Evolutionary conservation across 2,888 invertebrate species (phyloP), one percentile per base, ranked within the genome.

Genomic region (Agonopterix subpropinquella): DNA sequence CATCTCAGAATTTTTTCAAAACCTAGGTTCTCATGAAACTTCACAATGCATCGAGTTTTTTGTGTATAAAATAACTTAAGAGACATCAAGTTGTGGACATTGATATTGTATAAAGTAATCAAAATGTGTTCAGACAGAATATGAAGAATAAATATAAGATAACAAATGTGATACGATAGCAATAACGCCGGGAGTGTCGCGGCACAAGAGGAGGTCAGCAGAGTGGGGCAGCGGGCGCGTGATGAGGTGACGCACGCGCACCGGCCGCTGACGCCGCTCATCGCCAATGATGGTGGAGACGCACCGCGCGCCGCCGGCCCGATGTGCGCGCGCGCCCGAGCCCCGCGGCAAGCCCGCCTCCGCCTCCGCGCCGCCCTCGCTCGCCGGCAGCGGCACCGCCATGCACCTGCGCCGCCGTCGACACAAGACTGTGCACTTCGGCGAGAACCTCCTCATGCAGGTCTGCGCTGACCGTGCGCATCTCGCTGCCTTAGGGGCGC

Each of bases 401-500:
- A 87, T 92, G 71, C 92, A 91, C 62, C 84, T 92, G 53, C 92
- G 93, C 48, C 90, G 94, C 51, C 90, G 93, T 49, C 90, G 94
- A 52, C 93, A 94, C 82, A 94, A 94, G 80, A 94, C 94, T 46
- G 94, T 94, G 47, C 94, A 94, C 78, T 94, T 94, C 71, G 94
- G 94, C 52, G 94, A 94, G 71, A 94, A 93, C 75, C 89, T 94
- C 35, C 77, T 93, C 59, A 90, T 93, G 77, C 93, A 93, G 77
- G 93, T 93, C 47, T 93, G 92, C 77, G 92, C 93, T 56, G 93
- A 93, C 77, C 91, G 93, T 50, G 92, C 88, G 11, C 88, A 89
- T 61, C 71, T 88, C 55, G 80, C 89, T 43, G 86, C 88, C 43
- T 77, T 89, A 48, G 89, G 89, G 43, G 88, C 89, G 42, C 76